A percentile compares a stretch with the other conserved stretches of the same genome.
Conservation (phyloP, 2,113 vertebrate species). For the Nothoprocta pentlandii region DNA sequence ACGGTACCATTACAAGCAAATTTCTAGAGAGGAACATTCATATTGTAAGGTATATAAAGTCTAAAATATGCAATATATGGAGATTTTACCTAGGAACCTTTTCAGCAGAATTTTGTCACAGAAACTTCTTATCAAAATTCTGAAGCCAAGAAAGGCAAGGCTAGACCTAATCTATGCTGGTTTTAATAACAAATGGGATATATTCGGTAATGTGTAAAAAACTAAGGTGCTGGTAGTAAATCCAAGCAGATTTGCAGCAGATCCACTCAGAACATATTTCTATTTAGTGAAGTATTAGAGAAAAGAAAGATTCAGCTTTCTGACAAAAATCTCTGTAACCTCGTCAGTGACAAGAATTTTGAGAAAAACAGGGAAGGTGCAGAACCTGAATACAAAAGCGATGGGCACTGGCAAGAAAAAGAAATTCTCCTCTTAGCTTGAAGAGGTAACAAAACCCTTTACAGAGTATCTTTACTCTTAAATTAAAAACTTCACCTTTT, state of each 20-base stretch:
- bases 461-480: neutral
- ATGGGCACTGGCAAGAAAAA: neutral
- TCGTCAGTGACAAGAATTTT: neutral
- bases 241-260: neutral
- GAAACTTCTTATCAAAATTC: neutral
- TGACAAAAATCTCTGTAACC: neutral
- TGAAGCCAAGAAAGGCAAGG: neutral
- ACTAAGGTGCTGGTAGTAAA: neutral
- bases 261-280: neutral
- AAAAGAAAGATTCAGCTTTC: neutral
- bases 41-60: neutral
- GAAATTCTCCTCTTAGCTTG: neutral
- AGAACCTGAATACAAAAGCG: neutral
- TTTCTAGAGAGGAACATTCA: slow-evolving; percentile 75
- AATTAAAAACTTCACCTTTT: slow-evolving; percentile 80
- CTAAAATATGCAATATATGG: neutral
- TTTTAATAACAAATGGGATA: neutral
- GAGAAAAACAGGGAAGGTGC: neutral
- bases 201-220: neutral
- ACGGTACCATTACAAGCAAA: slow-evolving; percentile 90
- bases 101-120: neutral
- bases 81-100: neutral
- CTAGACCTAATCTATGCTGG: neutral
- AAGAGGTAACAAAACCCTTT: neutral
- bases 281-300: neutral